Percentiles rank a stretch among this genome's conserved stretches.
Conservation (phyloP, 2,888 invertebrate genomes). For the Epinotia brunnichana region DNA sequence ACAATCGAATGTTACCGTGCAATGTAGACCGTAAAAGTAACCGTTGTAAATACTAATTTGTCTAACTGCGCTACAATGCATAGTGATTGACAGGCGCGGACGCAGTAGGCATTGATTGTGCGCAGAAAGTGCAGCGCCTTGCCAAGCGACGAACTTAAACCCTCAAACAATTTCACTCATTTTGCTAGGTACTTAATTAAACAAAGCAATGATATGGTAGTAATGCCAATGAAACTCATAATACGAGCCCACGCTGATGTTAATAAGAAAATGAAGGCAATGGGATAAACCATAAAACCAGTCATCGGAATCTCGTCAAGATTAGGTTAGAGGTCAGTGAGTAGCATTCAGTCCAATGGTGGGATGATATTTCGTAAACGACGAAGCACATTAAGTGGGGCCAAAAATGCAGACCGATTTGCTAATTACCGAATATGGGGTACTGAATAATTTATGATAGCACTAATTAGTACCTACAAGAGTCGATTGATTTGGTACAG, state of each 20-base stretch:
- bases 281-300: not conserved
- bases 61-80: constrained; percentile 23
- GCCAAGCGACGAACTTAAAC: not conserved
- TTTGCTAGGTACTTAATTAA: not conserved
- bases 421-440: not conserved
- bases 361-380: not conserved
- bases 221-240: not conserved
- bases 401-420: not conserved
- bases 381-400: not conserved
- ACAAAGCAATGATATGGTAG: not conserved
- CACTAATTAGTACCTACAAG: constrained; percentile 1
- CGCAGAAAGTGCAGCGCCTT: constrained; percentile 25
- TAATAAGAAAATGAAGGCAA: not conserved
- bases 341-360: not conserved
- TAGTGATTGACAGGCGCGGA: constrained; percentile 29
- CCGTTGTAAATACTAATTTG: constrained; percentile 39
- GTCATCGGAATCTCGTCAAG: not conserved
- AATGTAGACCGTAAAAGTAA: constrained; percentile 37
- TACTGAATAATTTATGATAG: not conserved
- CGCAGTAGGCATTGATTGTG: constrained; percentile 32
- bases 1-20: constrained; percentile 18
- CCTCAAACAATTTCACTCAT: not conserved
- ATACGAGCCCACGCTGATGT: not conserved
- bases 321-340: constrained; percentile 1
- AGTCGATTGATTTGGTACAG: not conserved